A percentile compares a stretch with the other conserved stretches of the same genome.
Conservation (phyloP, 2,113 vertebrate species). For the Trichomycterus rosablanca region DNA sequence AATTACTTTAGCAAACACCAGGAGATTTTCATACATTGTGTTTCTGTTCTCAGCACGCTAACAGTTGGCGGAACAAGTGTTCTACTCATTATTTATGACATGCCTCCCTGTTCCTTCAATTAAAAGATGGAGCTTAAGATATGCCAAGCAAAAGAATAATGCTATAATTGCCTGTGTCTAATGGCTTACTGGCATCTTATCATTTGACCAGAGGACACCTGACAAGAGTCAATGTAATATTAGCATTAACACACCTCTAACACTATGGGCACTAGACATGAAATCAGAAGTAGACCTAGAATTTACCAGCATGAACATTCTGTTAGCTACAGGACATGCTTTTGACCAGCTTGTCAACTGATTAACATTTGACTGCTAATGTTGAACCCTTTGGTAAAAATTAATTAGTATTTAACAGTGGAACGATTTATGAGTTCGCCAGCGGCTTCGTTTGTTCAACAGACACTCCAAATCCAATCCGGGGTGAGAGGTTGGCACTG, state of each 20-base stretch:
- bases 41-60: constrained; percentile 53
- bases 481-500: constrained; percentile 13
- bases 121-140: too few relatives aligned
- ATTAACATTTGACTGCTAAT: constrained; percentile 24
- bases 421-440: too few relatives aligned
- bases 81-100: constrained; percentile 53
- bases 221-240: neutral
- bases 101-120: constrained; percentile 56
- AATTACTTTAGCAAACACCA: too few relatives aligned
- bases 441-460: constrained; percentile 16
- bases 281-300: neutral
- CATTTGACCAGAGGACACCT: constrained; percentile 46
- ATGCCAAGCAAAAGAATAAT: constrained; percentile 42
- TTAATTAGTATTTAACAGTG: constrained; percentile 18
- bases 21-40: constrained; percentile 37
- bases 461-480: constrained; percentile 26
- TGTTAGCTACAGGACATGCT: neutral
- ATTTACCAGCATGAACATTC: constrained; percentile 7
- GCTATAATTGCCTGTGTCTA: constrained; percentile 48
- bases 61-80: constrained; percentile 53
- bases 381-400: neutral
- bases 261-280: too few relatives aligned
- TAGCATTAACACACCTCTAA: neutral
- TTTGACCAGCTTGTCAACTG: constrained; percentile 28
- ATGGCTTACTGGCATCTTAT: constrained; percentile 31